Evolutionary conservation across 2,888 invertebrate species (phyloP).

Genomic region (Monopis laevigella): DNA sequence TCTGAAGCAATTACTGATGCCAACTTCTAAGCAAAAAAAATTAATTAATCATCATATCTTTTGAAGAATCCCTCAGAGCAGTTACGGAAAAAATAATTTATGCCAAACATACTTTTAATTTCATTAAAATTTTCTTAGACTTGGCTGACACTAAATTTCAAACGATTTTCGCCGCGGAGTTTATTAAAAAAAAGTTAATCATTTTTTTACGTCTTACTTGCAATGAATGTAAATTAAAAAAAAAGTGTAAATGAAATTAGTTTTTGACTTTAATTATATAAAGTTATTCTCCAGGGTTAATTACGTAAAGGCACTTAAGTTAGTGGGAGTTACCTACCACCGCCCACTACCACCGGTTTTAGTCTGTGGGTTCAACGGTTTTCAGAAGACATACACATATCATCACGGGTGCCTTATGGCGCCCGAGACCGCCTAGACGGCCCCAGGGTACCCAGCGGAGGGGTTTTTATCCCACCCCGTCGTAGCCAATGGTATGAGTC

Average conservation of each 20-base stretch:
- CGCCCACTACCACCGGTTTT: too few relatives aligned
- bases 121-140: conserved; percentile 9
- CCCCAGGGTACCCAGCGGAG: too few relatives aligned
- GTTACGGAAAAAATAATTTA: conserved; percentile 8
- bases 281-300: too few relatives aligned
- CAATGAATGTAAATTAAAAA: conserved; percentile 3
- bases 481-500: too few relatives aligned
- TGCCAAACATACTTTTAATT: conserved; percentile 12
- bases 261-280: too few relatives aligned
- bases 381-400: too few relatives aligned
- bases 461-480: too few relatives aligned
- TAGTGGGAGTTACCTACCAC: too few relatives aligned
- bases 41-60: conserved; percentile 12
- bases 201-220: conserved; percentile 6
- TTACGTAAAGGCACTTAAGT: too few relatives aligned
- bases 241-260: background rate
- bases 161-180: conserved; percentile 10
- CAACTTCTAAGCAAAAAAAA: conserved; percentile 8
- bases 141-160: conserved; percentile 10
- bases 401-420: too few relatives aligned
- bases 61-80: conserved; percentile 8
- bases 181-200: conserved; percentile 11
- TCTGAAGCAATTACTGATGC: conserved; percentile 9
- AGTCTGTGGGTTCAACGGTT: too few relatives aligned
- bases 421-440: too few relatives aligned